Conservation (phyloP, 2,888 invertebrate genomes). For the Mimumesa dahlbomi region DNA sequence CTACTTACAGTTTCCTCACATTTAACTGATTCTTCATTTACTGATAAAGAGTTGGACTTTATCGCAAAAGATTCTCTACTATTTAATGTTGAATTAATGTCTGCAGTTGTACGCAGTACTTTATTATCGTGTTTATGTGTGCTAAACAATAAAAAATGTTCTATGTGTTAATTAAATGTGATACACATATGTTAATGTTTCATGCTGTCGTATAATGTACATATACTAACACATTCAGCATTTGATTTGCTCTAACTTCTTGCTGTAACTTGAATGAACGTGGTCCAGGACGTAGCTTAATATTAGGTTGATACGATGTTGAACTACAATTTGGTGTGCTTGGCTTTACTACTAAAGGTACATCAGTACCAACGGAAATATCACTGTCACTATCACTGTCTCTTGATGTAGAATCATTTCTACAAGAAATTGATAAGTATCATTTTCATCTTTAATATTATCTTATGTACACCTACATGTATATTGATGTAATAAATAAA, state of each 20-base stretch:
- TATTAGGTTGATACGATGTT: not conserved
- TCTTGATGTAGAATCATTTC: constrained; percentile 14
- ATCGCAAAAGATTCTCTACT: not conserved
- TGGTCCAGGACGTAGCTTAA: constrained; percentile 70
- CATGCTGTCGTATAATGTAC: no score
- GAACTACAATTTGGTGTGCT: not conserved
- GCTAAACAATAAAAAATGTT: no score
- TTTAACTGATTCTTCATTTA: not conserved
- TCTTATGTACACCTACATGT: no score
- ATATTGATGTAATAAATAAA: no score
- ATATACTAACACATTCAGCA: not conserved
- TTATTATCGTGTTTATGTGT: not conserved
- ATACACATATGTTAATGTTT: no score
- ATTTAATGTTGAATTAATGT: not conserved
- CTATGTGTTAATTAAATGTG: no score
- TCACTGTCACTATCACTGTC: constrained; percentile 71
- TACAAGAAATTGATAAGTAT: not conserved
- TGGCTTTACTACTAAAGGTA: constrained; percentile 32
- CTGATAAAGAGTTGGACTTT: not conserved
- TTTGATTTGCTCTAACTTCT: constrained; percentile 6
- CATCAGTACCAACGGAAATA: constrained; percentile 73
- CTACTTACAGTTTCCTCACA: not conserved
- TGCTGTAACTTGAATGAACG: constrained; percentile 68
- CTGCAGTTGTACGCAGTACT: not conserved
- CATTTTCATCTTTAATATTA: no score